Evolutionary conservation across 2,113 vertebrate genomes (phyloP).

Genomic region (Coregonus clupeaformis): DNA sequence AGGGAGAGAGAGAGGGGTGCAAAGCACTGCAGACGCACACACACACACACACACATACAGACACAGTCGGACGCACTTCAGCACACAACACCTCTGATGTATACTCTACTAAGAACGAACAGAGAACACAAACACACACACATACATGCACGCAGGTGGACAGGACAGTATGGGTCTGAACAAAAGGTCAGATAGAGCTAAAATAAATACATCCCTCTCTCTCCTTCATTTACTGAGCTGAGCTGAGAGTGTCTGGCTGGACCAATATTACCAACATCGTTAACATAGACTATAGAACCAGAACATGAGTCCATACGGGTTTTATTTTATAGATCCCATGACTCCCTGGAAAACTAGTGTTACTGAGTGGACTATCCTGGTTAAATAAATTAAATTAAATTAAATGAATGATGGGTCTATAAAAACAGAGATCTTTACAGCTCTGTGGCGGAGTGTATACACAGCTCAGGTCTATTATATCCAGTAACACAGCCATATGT

Average conservation of each 20-base stretch:
- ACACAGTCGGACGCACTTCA: constrained; percentile 14
- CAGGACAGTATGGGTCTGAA: constrained; percentile 4
- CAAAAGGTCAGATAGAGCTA: constrained; percentile 38
- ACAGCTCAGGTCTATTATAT: constrained; percentile 54
- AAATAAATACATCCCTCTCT: constrained; percentile 34
- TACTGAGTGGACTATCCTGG: too few species aligned
- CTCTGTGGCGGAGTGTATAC: constrained; percentile 25
- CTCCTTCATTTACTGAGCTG: constrained; percentile 38
- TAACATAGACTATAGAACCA: constrained; percentile 48
- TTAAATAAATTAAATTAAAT: constrained; percentile 32
- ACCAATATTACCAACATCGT: constrained; percentile 44
- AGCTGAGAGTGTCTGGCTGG: constrained; percentile 45
- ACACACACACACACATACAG: background rate
- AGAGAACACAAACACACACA: constrained; percentile 3
- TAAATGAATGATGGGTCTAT: constrained; percentile 42
- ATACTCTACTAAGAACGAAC: constrained; percentile 43
- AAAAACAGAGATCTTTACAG: constrained; percentile 48
- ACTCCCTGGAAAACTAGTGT: background rate
- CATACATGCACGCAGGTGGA: background rate
- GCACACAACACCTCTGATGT: constrained; percentile 36
- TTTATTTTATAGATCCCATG: too few species aligned
- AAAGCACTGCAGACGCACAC: constrained; percentile 44
- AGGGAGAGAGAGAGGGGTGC: too few species aligned
- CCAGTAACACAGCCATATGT: constrained; percentile 55
- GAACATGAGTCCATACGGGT: constrained; percentile 58